phyloP scores from a whole-genome alignment of 2,797 vertebrate species.

The Echiichthys vipera region DNA sequence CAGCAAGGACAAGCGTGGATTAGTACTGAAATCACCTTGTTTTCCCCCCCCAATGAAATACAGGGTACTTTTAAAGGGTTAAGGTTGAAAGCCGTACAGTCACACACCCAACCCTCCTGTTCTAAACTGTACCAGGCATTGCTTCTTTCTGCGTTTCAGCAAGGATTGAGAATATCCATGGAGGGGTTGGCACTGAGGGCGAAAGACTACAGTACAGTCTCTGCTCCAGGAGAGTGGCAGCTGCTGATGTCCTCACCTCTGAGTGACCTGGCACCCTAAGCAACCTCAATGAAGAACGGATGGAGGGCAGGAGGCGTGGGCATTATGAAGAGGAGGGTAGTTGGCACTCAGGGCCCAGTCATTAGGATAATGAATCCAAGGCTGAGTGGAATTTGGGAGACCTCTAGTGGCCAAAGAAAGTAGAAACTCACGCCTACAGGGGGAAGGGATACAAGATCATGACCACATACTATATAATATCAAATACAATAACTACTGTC shows the following conservation, averaged over 20 bases:
- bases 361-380: constrained; percentile 68
- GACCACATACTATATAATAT: not conserved
- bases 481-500: not conserved
- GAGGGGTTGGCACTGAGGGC: constrained; percentile 30
- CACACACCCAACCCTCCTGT: constrained; percentile 23
- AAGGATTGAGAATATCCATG: constrained; percentile 21
- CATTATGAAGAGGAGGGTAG: constrained; percentile 33
- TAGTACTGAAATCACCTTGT: constrained; percentile 38
- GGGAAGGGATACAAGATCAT: not conserved
- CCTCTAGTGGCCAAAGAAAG: constrained; percentile 70
- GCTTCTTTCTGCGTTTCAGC: constrained; percentile 24
- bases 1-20: constrained; percentile 55
- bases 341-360: constrained; percentile 54
- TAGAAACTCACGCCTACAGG: not conserved
- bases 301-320: constrained; percentile 68
- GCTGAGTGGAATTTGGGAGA: constrained; percentile 65
- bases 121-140: constrained; percentile 9
- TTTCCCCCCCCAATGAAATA: not conserved
- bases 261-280: constrained; percentile 75
- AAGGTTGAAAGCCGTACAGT: constrained; percentile 38
- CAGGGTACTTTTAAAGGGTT: constrained; percentile 12
- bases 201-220: constrained; percentile 56
- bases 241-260: constrained; percentile 74
- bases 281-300: constrained; percentile 74
- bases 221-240: constrained; percentile 68